phyloP scores from a whole-genome alignment of 2,888 invertebrate species.

The Eupithecia pulchellata region DNA sequence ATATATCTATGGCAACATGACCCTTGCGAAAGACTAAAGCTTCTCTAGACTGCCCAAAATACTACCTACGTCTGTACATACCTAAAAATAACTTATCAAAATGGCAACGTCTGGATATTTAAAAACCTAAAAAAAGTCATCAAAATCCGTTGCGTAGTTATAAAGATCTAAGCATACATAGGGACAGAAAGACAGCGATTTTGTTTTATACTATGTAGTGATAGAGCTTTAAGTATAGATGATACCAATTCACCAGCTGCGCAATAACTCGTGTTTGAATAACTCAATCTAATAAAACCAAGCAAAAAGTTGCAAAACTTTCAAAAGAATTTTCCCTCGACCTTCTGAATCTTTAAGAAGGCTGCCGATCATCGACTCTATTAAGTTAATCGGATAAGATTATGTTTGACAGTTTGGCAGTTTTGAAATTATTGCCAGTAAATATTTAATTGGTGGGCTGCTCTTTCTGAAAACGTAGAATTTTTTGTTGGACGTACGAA shows the following conservation, averaged over 20 bases:
- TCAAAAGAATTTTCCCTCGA: constrained; percentile 16
- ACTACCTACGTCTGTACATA: no score
- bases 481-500: neutral
- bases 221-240: no score
- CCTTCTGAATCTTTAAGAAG: constrained; percentile 39
- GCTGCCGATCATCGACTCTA: constrained; percentile 30
- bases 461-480: neutral
- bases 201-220: no score
- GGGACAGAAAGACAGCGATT: no score
- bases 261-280: neutral
- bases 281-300: constrained; percentile 7
- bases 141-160: no score
- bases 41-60: no score
- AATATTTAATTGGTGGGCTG: constrained; percentile 7
- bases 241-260: neutral
- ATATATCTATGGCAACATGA: no score
- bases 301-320: neutral
- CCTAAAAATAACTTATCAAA: no score
- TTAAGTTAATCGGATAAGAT: constrained; percentile 29
- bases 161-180: no score
- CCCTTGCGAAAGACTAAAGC: no score
- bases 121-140: no score
- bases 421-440: constrained; percentile 15
- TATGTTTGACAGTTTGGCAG: constrained; percentile 50
- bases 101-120: no score